Evolutionary conservation across 2,797 vertebrate genomes (phyloP), one percentile per base, ranked within the genome.

Genomic region (Coreius guichenoti): DNA sequence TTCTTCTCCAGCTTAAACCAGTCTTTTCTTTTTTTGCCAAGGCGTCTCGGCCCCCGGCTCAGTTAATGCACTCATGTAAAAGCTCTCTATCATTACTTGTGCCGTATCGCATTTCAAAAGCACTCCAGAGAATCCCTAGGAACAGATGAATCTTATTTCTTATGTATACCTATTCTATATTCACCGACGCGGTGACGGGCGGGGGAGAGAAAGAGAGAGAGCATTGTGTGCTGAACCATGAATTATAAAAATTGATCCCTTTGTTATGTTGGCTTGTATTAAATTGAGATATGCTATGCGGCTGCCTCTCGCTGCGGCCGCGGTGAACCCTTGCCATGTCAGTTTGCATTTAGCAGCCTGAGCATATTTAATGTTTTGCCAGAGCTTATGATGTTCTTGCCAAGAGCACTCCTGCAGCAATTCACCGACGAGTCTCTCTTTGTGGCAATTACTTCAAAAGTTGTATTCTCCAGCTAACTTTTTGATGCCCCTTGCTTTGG

Each of bases 331-430:
- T 88, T 94, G 92, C 94, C 94, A 92, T 94, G 95, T 97, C 96
- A 95, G 94, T 95, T 96, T 96, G 92, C 94, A 96, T 97, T 97
- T 96, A 95, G 94, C 94, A 94, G 93, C 93, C 95, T 92, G 94
- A 95, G 93, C 93, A 95, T 96, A 96, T 97, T 96, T 96, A 95
- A 97, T 96, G 95, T 96, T 95, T 95, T 92, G 92, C 94, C 94
- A 91, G 92, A 90, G 95, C 93, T 94, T 96, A 91, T 96, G 96
- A 96, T 96, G 95, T 96, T 96, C 94, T 97, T 96, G 96, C 96
- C 96, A 97, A 95, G 94, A 96, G 96, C 95, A n/a, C 89, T 96
- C 95, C 95, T 95, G 93, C 90, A 97, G 96, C 95, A 95, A 94
- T 95, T 93, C 93, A 92, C 89, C 86, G 88, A 91, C 87, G 88